Evolutionary conservation across 2,113 vertebrate species (phyloP).

Genomic region (Mesembrinibis cayennensis): DNA sequence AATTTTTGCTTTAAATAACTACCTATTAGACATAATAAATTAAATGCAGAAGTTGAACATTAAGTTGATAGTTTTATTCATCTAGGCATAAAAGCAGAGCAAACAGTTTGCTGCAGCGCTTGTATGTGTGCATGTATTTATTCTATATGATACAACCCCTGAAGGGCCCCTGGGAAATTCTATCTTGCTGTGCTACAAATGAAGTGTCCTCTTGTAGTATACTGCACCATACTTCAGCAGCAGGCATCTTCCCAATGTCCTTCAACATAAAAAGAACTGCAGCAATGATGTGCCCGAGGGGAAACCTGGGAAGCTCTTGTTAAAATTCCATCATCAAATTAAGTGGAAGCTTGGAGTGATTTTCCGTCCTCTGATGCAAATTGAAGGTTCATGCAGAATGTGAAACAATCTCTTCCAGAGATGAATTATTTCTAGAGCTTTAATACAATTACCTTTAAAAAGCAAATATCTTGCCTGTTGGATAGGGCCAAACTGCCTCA

Average conservation of each 20-base stretch:
- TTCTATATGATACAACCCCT: neutral
- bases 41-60: neutral
- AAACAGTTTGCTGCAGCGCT: neutral
- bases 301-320: neutral
- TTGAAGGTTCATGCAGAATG: neutral
- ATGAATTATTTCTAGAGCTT: neutral
- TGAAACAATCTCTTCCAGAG: neutral
- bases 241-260: slow-evolving; percentile 8
- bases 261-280: neutral
- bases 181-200: neutral
- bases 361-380: slow-evolving; percentile 11
- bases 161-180: neutral
- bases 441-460: neutral
- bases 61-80: neutral
- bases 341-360: neutral
- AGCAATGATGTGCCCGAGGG: neutral
- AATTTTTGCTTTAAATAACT: neutral
- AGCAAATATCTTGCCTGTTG: neutral
- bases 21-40: neutral
- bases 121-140: neutral
- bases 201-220: neutral
- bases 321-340: slow-evolving; percentile 31
- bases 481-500: neutral
- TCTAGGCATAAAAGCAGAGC: neutral
- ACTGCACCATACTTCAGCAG: neutral